Base-by-base conservation (phyloP, 53 echinoderm and acorn worm genomes). In the Zoroaster sp. region DNA sequence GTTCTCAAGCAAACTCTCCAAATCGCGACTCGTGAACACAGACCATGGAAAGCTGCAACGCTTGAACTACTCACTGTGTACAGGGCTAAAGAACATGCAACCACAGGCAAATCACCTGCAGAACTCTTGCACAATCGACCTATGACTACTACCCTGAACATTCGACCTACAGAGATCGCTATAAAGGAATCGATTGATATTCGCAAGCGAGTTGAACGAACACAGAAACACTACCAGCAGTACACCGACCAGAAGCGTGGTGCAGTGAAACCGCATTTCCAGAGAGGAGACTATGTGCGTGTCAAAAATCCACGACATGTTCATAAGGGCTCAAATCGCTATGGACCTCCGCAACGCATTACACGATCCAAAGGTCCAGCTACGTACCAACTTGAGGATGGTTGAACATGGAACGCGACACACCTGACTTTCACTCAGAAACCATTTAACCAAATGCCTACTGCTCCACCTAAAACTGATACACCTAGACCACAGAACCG, bases 1-100 rank as follows among this genome's bases (percentile, higher is more conserved):
- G n/a, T n/a, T n/a, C n/a, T n/a, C n/a, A n/a, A n/a, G n/a, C n/a
- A n/a, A n/a, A n/a, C n/a, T n/a, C n/a, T n/a, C n/a, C n/a, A n/a
- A n/a, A n/a, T n/a, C n/a, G n/a, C n/a, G n/a, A n/a, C n/a, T n/a
- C n/a, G n/a, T n/a, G n/a, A n/a, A n/a, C n/a, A n/a, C n/a, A n/a
- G n/a, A n/a, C n/a, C n/a, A n/a, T n/a, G n/a, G n/a, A n/a, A n/a
- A n/a, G n/a, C n/a, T n/a, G n/a, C n/a, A n/a, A n/a, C n/a, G n/a
- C n/a, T n/a, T n/a, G n/a, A n/a, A n/a, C n/a, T n/a, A n/a, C n/a
- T n/a, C n/a, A n/a, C n/a, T n/a, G 54, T 63, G 33, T 78, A 88
- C 43, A 59, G 67, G 10, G 35, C 77, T 17, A 78, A 66, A 30
- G 53, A 20, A 63, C 88, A 88, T 63, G 88, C 88, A 14, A 88